phyloP scores from a whole-genome alignment of 1,140 invertebrate species.

The Hyles euphorbiae region DNA sequence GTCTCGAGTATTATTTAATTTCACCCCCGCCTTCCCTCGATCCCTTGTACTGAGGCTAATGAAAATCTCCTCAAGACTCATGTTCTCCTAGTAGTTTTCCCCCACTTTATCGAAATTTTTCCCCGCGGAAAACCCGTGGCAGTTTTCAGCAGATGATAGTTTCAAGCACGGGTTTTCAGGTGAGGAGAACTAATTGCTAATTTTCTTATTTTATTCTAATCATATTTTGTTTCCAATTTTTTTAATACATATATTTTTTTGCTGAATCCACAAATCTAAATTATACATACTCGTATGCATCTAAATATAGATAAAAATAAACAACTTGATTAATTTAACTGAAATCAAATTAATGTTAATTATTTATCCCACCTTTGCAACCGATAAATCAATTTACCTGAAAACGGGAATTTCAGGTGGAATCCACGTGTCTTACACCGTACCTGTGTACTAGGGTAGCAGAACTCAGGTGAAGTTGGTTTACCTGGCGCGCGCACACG shows the following conservation, averaged over 20 bases:
- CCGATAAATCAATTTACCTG: slow-evolving; percentile 11
- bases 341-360: no score
- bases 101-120: slow-evolving; percentile 44
- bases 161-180: no score
- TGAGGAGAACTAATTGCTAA: no score
- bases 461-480: slow-evolving; percentile 32
- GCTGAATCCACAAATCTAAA: not conserved
- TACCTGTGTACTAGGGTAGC: slow-evolving; percentile 51
- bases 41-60: no score
- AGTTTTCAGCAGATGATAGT: no score
- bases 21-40: no score
- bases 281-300: no score
- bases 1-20: not conserved
- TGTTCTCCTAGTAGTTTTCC: slow-evolving; percentile 43
- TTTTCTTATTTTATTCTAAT: no score
- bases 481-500: slow-evolving; percentile 28
- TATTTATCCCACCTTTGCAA: slow-evolving; percentile 7
- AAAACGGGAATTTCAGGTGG: slow-evolving; percentile 30
- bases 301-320: not conserved
- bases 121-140: slow-evolving; percentile 19
- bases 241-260: not conserved
- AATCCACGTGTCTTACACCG: slow-evolving; percentile 45
- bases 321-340: no score
- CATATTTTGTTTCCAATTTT: slow-evolving; percentile 1
- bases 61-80: slow-evolving; percentile 15